These are phyloP conservation scores for Drosophila melanica DNA, from an alignment of 1,140 invertebrate genomes.

Conservation along the genomic window DNA sequence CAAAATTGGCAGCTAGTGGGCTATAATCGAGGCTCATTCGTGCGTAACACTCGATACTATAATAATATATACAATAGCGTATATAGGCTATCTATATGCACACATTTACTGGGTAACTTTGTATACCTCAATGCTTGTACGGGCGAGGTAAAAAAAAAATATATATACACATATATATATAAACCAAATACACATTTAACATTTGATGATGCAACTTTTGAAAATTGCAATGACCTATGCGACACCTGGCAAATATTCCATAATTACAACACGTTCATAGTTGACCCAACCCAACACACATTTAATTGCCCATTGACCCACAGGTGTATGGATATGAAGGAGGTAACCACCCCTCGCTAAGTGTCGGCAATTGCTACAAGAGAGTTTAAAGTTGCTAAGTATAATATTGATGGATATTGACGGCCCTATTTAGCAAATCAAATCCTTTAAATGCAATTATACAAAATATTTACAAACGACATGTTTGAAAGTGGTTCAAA, in stretches of 20 bases:
- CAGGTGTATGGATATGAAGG: too few relatives aligned
- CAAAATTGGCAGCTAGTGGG: conserved; percentile 33
- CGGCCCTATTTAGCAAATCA: background rate
- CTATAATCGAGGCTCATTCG: conserved; percentile 38
- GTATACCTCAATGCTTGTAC: conserved; percentile 14
- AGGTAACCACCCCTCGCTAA: background rate
- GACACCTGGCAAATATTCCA: conserved; percentile 66
- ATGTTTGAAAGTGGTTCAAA: too few relatives aligned
- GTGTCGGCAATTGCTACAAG: background rate
- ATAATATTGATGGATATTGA: conserved; percentile 5
- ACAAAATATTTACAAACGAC: background rate
- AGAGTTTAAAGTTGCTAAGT: background rate
- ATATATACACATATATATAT: background rate
- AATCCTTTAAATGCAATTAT: too few relatives aligned
- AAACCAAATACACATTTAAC: conserved; percentile 15
- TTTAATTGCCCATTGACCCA: background rate
- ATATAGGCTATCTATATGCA: conserved; percentile 5
- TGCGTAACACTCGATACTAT: conserved; percentile 36
- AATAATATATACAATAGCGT: background rate
- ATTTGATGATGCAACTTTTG: conserved; percentile 18
- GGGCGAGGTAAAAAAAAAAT: conserved; percentile 5
- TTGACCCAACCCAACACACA: background rate
- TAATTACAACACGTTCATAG: conserved; percentile 31
- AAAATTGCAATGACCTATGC: conserved; percentile 37
- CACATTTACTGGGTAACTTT: conserved; percentile 7